Evolutionary conservation across 1,140 invertebrate species (phyloP).

Genomic region (Aricia agestis): DNA sequence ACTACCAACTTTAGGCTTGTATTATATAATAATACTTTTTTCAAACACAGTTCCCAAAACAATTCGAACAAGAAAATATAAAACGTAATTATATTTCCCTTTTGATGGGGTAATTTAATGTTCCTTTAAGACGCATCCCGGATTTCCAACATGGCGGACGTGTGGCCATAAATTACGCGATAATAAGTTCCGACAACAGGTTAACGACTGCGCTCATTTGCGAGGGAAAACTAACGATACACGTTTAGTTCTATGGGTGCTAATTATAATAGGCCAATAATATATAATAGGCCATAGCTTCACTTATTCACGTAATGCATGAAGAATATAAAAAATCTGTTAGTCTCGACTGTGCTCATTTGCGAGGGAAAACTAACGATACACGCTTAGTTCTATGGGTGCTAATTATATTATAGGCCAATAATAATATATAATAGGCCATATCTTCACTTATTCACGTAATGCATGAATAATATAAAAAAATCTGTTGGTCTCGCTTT

Average conservation of each 20-base stretch:
- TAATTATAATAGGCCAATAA: not conserved
- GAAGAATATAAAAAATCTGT: too few species aligned
- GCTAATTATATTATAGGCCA: not conserved
- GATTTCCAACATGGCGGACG: conserved; percentile 53
- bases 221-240: not conserved
- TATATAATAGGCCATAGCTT: not conserved
- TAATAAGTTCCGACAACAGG: conserved; percentile 71
- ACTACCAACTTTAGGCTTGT: too few species aligned
- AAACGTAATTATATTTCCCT: too few species aligned
- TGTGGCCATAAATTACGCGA: conserved; percentile 71
- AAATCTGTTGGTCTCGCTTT: too few species aligned
- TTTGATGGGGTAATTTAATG: not conserved
- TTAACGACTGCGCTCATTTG: conserved; percentile 54
- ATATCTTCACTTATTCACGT: too few species aligned
- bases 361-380: not conserved
- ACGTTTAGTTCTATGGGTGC: not conserved
- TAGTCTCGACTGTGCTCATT: conserved; percentile 41
- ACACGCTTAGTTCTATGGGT: not conserved
- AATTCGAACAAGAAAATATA: too few species aligned
- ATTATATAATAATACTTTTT: too few species aligned
- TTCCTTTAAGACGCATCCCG: conserved; percentile 17
- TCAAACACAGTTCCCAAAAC: too few species aligned
- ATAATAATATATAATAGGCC: not conserved
- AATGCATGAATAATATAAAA: too few species aligned
- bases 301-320: too few species aligned